Conservation (phyloP, 1,140 invertebrate genomes). For the Zaprionus ghesquierei region DNA sequence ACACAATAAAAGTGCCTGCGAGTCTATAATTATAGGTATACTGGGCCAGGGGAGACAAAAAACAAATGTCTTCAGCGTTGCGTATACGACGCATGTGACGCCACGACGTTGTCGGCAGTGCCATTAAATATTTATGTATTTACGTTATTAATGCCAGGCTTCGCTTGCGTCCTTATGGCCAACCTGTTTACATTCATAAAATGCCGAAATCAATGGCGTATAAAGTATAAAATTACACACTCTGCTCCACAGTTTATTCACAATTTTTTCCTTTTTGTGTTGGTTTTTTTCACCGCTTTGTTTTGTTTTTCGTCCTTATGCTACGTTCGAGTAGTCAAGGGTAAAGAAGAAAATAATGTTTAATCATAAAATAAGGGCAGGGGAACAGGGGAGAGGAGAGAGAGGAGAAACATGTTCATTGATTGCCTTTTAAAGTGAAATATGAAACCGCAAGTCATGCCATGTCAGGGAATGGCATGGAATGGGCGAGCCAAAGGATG, state of each 20-base stretch:
- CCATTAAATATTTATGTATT: conserved; percentile 48
- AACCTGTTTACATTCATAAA: conserved; percentile 43
- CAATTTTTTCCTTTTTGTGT: not conserved
- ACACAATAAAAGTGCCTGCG: not conserved
- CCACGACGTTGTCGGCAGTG: not conserved
- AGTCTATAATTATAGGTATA: conserved; percentile 10
- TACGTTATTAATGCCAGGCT: conserved; percentile 33
- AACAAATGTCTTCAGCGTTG: conserved; percentile 22
- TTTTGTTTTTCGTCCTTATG: not conserved
- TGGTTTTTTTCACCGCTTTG: not conserved
- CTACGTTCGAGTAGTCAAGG: not conserved
- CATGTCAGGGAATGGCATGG: conserved; percentile 8
- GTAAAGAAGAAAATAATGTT: conserved; percentile 2
- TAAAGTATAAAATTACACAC: conserved; percentile 53
- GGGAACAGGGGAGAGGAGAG: not conserved
- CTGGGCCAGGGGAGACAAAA: conserved; percentile 1
- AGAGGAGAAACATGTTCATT: conserved; percentile 31
- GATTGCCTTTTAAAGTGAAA: conserved; percentile 62
- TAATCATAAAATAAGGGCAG: conserved; percentile 14
- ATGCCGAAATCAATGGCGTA: conserved; percentile 30
- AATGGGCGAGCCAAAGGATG: conserved; percentile 33
- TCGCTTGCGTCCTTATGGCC: conserved; percentile 1
- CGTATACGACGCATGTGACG: conserved; percentile 30
- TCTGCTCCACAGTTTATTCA: conserved; percentile 9
- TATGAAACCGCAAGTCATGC: conserved; percentile 57